These are phyloP conservation scores for Poeciliopsis turneri DNA, from an alignment of 2,797 vertebrate genomes.

Conservation along the genomic window DNA sequence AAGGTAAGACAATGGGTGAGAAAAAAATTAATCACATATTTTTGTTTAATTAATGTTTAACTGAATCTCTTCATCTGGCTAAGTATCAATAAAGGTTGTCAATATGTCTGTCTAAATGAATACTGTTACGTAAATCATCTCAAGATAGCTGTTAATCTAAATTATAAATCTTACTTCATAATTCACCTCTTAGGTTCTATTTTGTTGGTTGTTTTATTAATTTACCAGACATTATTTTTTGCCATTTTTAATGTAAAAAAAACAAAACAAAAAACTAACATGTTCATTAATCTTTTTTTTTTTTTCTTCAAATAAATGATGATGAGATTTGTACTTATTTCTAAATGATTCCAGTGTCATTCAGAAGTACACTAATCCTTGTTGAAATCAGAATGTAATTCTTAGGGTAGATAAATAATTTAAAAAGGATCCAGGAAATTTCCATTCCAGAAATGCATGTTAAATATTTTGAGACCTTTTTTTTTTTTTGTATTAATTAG, in stretches of 20 bases:
- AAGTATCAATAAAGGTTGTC: not conserved
- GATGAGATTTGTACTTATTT: not conserved
- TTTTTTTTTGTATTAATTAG: not conserved
- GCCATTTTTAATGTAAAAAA: not conserved
- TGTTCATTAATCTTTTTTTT: not conserved
- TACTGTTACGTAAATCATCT: not conserved
- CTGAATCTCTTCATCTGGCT: not conserved
- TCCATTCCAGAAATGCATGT: not conserved
- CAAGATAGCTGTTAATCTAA: not conserved
- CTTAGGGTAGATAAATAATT: not conserved
- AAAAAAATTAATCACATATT: not conserved
- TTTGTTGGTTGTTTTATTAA: not conserved
- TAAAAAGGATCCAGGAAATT: not conserved
- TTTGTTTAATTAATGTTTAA: not conserved
- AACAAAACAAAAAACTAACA: not conserved
- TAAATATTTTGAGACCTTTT: not conserved
- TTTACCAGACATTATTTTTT: not conserved
- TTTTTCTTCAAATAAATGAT: not conserved
- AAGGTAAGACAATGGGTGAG: slow-evolving; percentile 79
- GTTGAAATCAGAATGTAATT: not conserved
- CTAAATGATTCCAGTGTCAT: not conserved
- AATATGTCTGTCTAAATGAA: not conserved
- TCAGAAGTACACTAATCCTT: too few relatives aligned
- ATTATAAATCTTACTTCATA: not conserved
- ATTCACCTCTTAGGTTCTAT: not conserved